Conservation (phyloP, 1,140 invertebrate genomes). For the Colletes gigas region DNA sequence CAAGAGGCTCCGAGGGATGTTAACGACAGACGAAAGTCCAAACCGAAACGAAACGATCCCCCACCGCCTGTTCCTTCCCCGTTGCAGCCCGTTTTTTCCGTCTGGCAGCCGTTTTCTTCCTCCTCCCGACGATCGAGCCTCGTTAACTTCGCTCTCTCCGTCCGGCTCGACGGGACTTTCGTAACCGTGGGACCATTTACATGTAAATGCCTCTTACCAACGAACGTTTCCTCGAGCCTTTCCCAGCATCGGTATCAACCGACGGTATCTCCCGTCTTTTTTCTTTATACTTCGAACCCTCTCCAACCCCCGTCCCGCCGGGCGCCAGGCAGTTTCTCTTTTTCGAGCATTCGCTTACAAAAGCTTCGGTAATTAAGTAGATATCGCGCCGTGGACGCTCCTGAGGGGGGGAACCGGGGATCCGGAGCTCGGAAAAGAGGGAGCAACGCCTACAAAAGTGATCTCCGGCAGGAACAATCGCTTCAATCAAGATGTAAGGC, state of each 20-base stretch:
- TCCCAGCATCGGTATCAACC: slow-evolving; percentile 56
- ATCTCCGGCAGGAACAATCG: slow-evolving; percentile 43
- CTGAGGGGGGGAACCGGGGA: background rate
- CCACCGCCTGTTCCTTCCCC: slow-evolving; percentile 20
- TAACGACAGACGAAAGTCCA: slow-evolving; percentile 59
- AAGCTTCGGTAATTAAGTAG: slow-evolving; percentile 66
- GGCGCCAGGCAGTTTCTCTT: background rate
- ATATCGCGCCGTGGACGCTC: slow-evolving; percentile 56
- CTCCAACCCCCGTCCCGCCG: background rate
- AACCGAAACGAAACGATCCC: slow-evolving; percentile 49
- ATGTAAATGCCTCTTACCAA: slow-evolving; percentile 65
- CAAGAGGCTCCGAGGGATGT: slow-evolving; percentile 36
- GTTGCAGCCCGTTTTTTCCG: slow-evolving; percentile 38
- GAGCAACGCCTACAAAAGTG: slow-evolving; percentile 7
- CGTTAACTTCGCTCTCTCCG: slow-evolving; percentile 56
- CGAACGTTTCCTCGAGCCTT: slow-evolving; percentile 61
- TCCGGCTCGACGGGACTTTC: slow-evolving; percentile 53
- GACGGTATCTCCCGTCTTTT: slow-evolving; percentile 31
- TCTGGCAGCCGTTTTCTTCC: slow-evolving; percentile 49
- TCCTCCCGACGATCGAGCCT: slow-evolving; percentile 61
- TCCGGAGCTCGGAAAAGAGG: slow-evolving; percentile 1
- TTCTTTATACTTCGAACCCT: background rate
- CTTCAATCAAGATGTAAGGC: slow-evolving; percentile 50
- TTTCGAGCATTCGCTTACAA: slow-evolving; percentile 60
- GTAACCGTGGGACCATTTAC: slow-evolving; percentile 64